Evolutionary conservation across 2,113 vertebrate genomes (phyloP).

Genomic region (Myotis brandtii): DNA sequence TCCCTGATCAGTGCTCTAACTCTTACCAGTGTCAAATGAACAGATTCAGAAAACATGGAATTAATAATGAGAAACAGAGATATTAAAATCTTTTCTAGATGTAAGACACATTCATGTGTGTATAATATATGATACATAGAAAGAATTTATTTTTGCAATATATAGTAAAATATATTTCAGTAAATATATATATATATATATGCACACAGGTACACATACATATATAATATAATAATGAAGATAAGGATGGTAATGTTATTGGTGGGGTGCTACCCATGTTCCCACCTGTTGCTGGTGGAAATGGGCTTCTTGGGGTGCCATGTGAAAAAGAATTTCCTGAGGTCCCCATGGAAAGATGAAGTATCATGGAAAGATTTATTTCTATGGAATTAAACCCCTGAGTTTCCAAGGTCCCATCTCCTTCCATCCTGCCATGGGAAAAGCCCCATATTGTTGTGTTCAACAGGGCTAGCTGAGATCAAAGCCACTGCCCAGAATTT

Average conservation of each 20-base stretch:
- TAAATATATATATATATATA: neutral
- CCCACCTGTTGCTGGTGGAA: neutral
- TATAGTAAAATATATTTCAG: neutral
- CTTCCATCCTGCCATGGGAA: neutral
- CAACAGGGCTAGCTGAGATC: neutral
- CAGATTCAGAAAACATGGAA: neutral
- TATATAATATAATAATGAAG: neutral
- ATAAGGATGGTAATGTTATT: neutral
- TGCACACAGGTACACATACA: neutral
- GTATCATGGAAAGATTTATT: neutral
- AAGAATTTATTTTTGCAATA: neutral
- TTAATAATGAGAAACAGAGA: neutral
- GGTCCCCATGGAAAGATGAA: neutral
- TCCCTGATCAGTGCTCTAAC: neutral
- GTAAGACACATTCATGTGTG: neutral
- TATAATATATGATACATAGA: neutral
- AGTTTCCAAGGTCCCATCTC: neutral
- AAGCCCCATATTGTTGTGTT: neutral
- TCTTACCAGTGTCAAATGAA: neutral
- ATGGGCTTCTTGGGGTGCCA: neutral
- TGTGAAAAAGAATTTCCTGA: neutral
- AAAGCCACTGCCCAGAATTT: neutral
- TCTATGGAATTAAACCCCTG: neutral
- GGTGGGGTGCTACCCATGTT: neutral
- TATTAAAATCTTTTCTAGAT: neutral